These are phyloP conservation scores for Macrotrachela quadricornifera DNA, from an alignment of 1,140 invertebrate species.

Conservation along the genomic window DNA sequence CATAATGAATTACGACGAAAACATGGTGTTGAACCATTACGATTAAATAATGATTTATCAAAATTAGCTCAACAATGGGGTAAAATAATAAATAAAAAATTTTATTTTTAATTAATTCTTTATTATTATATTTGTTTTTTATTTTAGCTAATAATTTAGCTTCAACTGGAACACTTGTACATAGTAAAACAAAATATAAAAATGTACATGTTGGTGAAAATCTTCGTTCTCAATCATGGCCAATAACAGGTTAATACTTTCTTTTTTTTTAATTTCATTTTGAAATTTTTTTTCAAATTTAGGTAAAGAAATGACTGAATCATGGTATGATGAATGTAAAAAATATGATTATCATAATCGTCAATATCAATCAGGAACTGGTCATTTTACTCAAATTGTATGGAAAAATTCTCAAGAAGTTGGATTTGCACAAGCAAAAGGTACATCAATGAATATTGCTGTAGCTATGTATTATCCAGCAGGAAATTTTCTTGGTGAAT, in stretches of 20 bases:
- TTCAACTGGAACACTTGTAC: not conserved
- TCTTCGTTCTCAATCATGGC: too few species aligned
- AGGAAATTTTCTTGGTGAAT: constrained; percentile 48
- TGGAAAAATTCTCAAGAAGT: constrained; percentile 46
- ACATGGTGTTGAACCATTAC: not conserved
- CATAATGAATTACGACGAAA: not conserved
- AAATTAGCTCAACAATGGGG: not conserved
- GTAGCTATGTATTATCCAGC: constrained; percentile 57
- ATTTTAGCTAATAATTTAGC: too few species aligned
- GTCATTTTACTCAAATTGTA: constrained; percentile 24
- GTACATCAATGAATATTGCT: constrained; percentile 41
- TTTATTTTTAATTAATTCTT: too few species aligned
- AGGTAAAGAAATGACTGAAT: not conserved
- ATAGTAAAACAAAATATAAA: not conserved
- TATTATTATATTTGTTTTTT: too few species aligned
- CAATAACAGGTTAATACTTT: too few species aligned
- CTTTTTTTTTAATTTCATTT: too few species aligned
- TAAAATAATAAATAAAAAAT: too few species aligned
- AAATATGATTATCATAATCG: not conserved
- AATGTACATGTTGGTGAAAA: not conserved
- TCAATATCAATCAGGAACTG: constrained; percentile 3
- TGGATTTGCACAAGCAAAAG: constrained; percentile 42
- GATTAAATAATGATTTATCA: not conserved
- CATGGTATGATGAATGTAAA: not conserved
- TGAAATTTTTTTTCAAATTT: too few species aligned